These are phyloP conservation scores for Bombyx huttoni DNA, from an alignment of 2,888 invertebrate species.

Conservation along the genomic window DNA sequence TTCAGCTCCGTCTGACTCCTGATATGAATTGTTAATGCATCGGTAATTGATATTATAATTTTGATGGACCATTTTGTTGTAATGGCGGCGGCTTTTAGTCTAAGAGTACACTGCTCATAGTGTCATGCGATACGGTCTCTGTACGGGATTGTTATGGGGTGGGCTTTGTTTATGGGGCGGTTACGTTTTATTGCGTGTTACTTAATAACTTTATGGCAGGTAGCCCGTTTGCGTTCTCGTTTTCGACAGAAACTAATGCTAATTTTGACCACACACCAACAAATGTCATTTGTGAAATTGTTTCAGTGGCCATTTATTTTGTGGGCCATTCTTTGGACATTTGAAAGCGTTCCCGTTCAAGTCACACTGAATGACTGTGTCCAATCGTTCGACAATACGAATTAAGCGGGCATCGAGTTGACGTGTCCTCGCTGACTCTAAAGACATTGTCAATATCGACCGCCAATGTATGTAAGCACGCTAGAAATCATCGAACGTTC, in stretches of 20 bases:
- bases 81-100: constrained; percentile 46
- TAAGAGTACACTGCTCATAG: constrained; percentile 29
- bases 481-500: constrained; percentile 17
- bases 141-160: constrained; percentile 20
- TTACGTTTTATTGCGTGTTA: background rate
- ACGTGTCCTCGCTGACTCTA: background rate
- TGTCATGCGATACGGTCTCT: constrained; percentile 33
- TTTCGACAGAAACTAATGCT: background rate
- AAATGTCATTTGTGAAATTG: background rate
- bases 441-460: constrained; percentile 18
- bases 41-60: constrained; percentile 72
- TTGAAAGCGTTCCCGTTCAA: background rate
- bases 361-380: background rate
- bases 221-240: background rate
- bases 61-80: constrained; percentile 55
- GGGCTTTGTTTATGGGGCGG: constrained; percentile 11
- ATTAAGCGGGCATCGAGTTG: background rate
- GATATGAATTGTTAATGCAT: constrained; percentile 72
- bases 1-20: constrained; percentile 67
- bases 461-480: constrained; percentile 23
- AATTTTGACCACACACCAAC: background rate
- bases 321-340: background rate
- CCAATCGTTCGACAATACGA: background rate
- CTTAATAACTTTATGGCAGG: background rate
- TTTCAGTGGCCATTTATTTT: background rate